Conservation (phyloP, 2,888 invertebrate species). For the Rapana venosa region DNA sequence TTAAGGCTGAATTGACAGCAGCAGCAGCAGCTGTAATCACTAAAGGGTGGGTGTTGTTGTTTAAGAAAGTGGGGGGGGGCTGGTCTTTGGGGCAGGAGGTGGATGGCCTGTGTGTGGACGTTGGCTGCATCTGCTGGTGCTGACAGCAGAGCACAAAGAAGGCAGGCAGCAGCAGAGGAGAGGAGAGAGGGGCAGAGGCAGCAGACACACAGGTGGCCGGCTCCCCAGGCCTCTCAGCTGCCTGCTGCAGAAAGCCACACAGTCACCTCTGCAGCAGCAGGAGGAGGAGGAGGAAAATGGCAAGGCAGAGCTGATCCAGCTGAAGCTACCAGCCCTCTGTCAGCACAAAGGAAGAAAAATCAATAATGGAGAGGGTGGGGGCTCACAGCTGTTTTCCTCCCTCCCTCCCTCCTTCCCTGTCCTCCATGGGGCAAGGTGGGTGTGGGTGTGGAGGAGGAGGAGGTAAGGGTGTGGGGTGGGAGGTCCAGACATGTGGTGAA, state of each 20-base stretch:
- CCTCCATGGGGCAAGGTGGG: neutral
- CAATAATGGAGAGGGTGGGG: slow-evolving; percentile 7
- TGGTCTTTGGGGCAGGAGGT: neutral
- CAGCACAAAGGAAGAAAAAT: slow-evolving; percentile 24
- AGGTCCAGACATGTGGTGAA: neutral
- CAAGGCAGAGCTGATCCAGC: slow-evolving; percentile 6
- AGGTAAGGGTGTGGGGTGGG: no score
- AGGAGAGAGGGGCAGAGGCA: neutral
- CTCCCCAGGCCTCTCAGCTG: slow-evolving; percentile 5
- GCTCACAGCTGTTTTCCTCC: neutral
- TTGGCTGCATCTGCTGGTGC: neutral
- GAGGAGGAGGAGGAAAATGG: neutral
- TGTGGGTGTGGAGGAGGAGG: neutral
- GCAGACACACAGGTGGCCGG: slow-evolving; percentile 1
- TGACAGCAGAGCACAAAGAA: neutral
- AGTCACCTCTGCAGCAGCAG: neutral
- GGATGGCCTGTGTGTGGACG: neutral
- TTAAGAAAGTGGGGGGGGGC: neutral
- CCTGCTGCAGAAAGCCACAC: neutral
- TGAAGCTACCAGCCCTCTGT: neutral
- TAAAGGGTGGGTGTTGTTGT: neutral
- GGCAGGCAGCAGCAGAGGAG: neutral
- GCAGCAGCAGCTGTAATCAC: neutral
- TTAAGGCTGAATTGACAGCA: neutral
- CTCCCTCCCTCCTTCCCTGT: neutral